Base-by-base conservation (phyloP, 1,140 invertebrate genomes). In the Musca domestica region DNA sequence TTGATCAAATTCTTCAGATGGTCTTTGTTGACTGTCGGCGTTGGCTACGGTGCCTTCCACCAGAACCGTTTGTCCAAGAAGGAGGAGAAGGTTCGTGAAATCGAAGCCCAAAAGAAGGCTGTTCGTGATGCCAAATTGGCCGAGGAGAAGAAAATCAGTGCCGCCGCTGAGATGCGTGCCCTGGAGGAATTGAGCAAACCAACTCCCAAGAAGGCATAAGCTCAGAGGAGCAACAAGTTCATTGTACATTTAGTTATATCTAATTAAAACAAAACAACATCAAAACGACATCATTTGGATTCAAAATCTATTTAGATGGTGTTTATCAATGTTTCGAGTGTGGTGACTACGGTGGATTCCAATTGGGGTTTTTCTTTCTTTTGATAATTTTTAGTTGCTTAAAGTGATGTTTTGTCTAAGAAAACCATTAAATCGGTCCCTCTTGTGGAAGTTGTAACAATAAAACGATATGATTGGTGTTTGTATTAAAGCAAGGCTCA, bases 1-100 rank as follows among this genome's bases (percentile, higher is more conserved):
- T 77, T 91, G 22, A 92, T 92, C 75, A 90, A 88, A 84, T 73
- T 92, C 77, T 86, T 86, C 20, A 85, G 91, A 77, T 93, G 90
- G 90, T 89, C 86, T 70, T 84, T 92, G 70, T 84, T 93, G 10
- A 73, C 81, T 15, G 79, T 84, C 5, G 91, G 91, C 22, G 83
- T 92, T 66, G 67, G 86, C 1, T 93, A 91, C 72, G 91, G 91
- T 58, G 85, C 88, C 2, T 87, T 87, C 73, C 87, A 91, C 76
- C 89, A 92, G 68, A 87, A 77, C 71, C 85, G 88, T 49, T 82
- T 91, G 1, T 86, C 86, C 23, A 92, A 86, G 78, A 89, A 85
- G 75, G 91, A 92, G 78, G 82, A 82, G 52, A 85, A 82, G 64
- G 74, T 88, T 17, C 83, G 90, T 27, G 90, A 88, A 78, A 83